A percentile compares a stretch with the other conserved stretches of the same genome.
Conservation (phyloP, 2,797 vertebrate genomes). For the Mus minutoides region DNA sequence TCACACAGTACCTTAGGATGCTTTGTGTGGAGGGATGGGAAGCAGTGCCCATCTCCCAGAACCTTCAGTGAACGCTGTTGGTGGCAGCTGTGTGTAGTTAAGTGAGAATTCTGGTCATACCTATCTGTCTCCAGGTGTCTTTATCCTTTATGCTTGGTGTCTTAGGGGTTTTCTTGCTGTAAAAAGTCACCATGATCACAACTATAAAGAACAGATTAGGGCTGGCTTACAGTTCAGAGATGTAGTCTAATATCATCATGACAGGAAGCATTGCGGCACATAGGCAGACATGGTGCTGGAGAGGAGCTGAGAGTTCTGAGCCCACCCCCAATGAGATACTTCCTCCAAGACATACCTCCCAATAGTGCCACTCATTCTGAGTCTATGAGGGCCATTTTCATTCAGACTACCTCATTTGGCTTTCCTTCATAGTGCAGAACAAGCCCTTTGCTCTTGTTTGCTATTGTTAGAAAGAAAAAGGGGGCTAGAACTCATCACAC, state of each 20-base stretch:
- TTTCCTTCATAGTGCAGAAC: neutral
- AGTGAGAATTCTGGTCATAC: neutral
- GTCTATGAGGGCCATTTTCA: neutral
- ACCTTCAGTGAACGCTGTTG: no score
- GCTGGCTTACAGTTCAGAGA: neutral
- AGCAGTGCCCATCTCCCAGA: neutral
- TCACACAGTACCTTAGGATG: neutral
- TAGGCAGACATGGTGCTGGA: neutral
- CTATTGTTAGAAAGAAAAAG: neutral
- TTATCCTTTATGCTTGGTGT: no score
- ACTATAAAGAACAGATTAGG: neutral
- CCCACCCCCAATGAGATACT: neutral
- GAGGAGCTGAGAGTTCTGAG: neutral
- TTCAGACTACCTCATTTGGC: neutral
- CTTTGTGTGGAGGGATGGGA: neutral
- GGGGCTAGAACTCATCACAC: neutral
- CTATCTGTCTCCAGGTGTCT: neutral
- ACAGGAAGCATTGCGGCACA: neutral
- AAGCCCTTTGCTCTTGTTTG: neutral
- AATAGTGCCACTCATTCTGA: neutral
- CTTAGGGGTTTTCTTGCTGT: neutral
- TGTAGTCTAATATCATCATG: neutral
- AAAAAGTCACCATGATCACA: neutral
- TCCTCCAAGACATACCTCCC: neutral
- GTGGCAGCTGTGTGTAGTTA: neutral